These are phyloP conservation scores for Scolopax bukidnonensis DNA, from an alignment of 2,797 vertebrate genomes.

Conservation along the genomic window DNA sequence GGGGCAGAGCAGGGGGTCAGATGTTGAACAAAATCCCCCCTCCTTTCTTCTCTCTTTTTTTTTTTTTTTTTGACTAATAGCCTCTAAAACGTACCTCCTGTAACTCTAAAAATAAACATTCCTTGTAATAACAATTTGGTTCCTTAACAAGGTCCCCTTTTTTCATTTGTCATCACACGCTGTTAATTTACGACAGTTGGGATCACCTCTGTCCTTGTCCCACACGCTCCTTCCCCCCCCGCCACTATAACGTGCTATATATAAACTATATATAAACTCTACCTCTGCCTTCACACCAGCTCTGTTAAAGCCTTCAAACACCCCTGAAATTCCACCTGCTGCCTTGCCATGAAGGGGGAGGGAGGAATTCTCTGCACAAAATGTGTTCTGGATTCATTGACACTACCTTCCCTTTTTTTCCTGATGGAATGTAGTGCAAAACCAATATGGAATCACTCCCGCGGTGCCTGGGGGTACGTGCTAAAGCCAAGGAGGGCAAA, in stretches of 20 bases:
- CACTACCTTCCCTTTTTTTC: neutral
- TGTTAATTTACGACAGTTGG: constrained; percentile 61
- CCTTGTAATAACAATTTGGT: neutral
- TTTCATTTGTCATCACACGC: constrained; percentile 13
- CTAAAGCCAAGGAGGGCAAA: neutral
- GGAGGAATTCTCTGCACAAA: neutral
- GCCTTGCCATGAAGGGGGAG: fast-evolving
- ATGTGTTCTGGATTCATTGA: neutral
- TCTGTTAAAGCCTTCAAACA: neutral
- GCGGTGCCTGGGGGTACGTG: neutral
- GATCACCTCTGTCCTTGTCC: constrained; percentile 36
- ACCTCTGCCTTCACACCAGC: neutral
- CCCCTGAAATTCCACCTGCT: neutral
- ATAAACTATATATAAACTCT: neutral
- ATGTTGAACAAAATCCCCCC: neutral
- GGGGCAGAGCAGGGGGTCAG: constrained; percentile 53
- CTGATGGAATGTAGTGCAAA: neutral
- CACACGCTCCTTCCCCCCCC: neutral
- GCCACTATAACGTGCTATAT: neutral
- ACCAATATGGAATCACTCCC: neutral
- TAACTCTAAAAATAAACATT: constrained; percentile 25
- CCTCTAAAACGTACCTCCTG: neutral
- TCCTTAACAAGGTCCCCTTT: neutral
- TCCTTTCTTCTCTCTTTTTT: neutral
- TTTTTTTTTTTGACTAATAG: neutral